These are phyloP conservation scores for Pantala flavescens DNA, from an alignment of 1,140 invertebrate species.

Conservation along the genomic window DNA sequence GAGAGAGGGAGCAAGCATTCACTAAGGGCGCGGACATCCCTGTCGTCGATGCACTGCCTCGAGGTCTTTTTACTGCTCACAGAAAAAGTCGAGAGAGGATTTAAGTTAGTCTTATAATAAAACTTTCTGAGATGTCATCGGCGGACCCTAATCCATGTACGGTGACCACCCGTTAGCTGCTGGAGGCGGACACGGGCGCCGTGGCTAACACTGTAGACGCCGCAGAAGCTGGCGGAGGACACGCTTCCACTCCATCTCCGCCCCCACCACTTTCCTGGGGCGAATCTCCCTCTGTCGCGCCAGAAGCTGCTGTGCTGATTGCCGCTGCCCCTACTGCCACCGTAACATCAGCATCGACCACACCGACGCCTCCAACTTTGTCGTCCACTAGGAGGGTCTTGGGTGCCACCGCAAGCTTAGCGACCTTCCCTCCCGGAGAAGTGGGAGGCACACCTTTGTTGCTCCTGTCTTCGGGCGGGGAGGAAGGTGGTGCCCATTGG, in stretches of 20 bases:
- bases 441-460: background rate
- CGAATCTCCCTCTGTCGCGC: background rate
- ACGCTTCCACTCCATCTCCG: background rate
- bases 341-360: background rate
- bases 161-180: background rate
- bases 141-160: background rate
- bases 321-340: background rate
- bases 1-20: too few species aligned
- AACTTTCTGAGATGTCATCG: background rate
- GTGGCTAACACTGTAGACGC: background rate
- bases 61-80: too few species aligned
- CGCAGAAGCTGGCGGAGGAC: background rate
- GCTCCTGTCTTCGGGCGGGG: background rate
- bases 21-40: too few species aligned
- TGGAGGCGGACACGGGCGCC: background rate
- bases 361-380: background rate
- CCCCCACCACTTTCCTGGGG: background rate
- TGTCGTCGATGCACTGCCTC: too few species aligned
- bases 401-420: background rate
- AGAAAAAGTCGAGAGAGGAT: too few species aligned
- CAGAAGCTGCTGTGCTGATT: background rate
- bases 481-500: background rate
- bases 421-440: background rate
- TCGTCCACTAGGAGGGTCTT: background rate
- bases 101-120: too few species aligned